Percentiles rank a stretch among this genome's conserved stretches.
Conservation (phyloP, 2,797 vertebrate genomes). For the Leptodactylus fallax region DNA sequence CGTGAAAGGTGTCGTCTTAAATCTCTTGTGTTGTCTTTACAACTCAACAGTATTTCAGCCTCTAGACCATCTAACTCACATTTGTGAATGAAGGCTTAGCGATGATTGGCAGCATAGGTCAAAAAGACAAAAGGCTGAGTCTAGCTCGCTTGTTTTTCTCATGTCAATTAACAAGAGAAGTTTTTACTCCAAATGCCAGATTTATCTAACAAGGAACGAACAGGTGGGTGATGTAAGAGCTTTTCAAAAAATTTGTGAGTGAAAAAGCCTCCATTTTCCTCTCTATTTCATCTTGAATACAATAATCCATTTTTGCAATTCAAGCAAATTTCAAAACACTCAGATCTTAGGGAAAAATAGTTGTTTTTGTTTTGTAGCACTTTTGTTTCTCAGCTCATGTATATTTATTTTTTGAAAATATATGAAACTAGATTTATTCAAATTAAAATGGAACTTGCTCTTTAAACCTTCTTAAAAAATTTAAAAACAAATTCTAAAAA, state of each 20-base stretch:
- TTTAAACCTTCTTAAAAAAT: not conserved
- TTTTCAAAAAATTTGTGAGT: not conserved
- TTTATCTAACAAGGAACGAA: slow-evolving; percentile 10
- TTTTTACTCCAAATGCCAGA: slow-evolving; percentile 17
- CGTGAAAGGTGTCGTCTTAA: slow-evolving; percentile 14
- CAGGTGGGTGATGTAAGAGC: slow-evolving; percentile 19
- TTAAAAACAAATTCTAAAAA: not conserved
- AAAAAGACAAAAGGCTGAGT: slow-evolving; percentile 4
- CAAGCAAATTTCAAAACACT: not conserved
- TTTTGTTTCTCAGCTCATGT: not conserved
- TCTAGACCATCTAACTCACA: slow-evolving; percentile 13
- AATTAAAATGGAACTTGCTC: not conserved
- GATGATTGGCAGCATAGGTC: slow-evolving; percentile 27
- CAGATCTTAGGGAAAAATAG: not conserved
- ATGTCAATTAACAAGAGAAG: slow-evolving; percentile 25
- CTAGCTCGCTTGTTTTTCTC: slow-evolving; percentile 20
- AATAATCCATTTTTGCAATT: not conserved
- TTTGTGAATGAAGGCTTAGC: slow-evolving; percentile 12
- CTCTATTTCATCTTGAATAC: not conserved
- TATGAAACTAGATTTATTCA: no score
- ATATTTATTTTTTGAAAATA: not conserved
- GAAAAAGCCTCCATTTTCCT: not conserved
- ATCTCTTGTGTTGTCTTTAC: slow-evolving; percentile 24
- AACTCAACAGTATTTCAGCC: slow-evolving; percentile 1
- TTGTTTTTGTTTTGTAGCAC: not conserved